Conservation (phyloP, 2,888 invertebrate species). For the Formica aserva region DNA sequence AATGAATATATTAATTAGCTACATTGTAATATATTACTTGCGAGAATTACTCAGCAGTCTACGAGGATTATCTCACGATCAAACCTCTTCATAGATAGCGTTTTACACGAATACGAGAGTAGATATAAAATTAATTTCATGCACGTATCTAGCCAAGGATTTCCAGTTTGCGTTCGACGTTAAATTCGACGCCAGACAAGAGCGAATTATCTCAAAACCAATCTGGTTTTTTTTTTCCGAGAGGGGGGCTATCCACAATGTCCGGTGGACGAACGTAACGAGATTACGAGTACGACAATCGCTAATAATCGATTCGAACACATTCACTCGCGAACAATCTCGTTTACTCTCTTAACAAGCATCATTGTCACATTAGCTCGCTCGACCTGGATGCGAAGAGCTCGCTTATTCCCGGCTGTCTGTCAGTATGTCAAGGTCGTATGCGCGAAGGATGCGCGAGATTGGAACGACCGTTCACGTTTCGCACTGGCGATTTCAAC, state of each 20-base stretch:
- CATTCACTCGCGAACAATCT: conserved; percentile 64
- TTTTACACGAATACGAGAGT: not conserved
- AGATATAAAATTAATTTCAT: conserved; percentile 14
- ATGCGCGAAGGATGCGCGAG: conserved; percentile 68
- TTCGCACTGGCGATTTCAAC: conserved; percentile 56
- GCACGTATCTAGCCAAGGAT: conserved; percentile 27
- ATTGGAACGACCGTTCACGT: conserved; percentile 64
- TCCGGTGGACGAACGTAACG: conserved; percentile 44
- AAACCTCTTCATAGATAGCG: not conserved
- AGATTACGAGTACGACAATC: conserved; percentile 39
- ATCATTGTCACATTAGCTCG: conserved; percentile 68
- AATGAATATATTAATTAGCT: not conserved
- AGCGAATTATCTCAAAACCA: not conserved
- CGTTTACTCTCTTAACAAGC: conserved; percentile 72
- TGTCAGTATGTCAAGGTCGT: conserved; percentile 74
- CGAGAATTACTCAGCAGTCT: not conserved
- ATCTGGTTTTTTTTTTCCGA: conserved; percentile 15
- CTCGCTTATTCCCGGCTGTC: conserved; percentile 61
- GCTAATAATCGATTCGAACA: conserved; percentile 65
- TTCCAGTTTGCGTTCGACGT: conserved; percentile 15
- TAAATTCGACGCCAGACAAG: conserved; percentile 7
- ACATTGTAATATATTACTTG: not conserved
- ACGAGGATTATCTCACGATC: not conserved
- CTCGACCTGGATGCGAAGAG: conserved; percentile 68
- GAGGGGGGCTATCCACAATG: conserved; percentile 48